These are phyloP conservation scores for Cyphomyrus plagiostoma DNA, from an alignment of 2,113 vertebrate species.

Conservation along the genomic window DNA sequence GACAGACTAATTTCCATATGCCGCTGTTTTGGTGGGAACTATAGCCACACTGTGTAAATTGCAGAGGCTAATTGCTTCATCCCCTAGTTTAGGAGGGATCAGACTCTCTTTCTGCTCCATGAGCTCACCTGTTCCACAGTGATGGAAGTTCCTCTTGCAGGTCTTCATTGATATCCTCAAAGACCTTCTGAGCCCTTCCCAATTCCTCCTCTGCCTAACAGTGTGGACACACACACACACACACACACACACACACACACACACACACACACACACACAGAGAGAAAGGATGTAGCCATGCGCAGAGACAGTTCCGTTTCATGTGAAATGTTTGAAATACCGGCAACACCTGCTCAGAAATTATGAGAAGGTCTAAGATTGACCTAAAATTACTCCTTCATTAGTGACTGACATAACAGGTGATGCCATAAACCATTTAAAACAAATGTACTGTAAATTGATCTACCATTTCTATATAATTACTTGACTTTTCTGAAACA, in stretches of 20 bases:
- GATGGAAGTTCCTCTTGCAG: conserved; percentile 95
- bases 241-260: not conserved
- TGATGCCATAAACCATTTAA: not conserved
- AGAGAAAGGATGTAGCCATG: not conserved
- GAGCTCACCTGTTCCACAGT: conserved; percentile 88
- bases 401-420: not conserved
- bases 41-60: not conserved
- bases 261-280: not conserved
- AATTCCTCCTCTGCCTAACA: conserved; percentile 95
- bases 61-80: not conserved
- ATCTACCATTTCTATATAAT: not conserved
- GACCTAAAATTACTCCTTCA: not conserved
- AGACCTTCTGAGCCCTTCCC: conserved; percentile 94
- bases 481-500: not conserved
- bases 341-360: not conserved
- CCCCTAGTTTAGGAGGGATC: not conserved
- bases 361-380: not conserved
- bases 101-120: not conserved
- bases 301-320: not conserved
- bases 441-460: not conserved
- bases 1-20: not conserved
- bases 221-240: conserved; percentile 5
- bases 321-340: not conserved
- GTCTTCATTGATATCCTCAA: conserved; percentile 94
- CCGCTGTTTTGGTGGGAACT: not conserved